These are phyloP conservation scores for Eulacestoma nigropectus DNA, from an alignment of 2,113 vertebrate genomes.

Conservation along the genomic window DNA sequence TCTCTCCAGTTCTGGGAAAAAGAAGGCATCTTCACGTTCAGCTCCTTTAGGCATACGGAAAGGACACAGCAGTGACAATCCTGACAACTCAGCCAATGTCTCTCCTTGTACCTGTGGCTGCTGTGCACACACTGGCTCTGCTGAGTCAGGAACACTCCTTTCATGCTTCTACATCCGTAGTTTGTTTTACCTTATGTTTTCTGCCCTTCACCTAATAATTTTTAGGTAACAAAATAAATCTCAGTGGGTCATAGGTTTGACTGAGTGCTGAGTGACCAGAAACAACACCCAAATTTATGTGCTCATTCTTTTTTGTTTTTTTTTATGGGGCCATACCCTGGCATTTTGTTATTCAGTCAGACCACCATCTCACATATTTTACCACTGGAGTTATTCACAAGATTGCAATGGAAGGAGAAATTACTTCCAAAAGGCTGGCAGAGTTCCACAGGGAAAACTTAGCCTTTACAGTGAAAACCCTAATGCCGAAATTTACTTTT, in stretches of 20 bases:
- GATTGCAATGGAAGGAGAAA: too few relatives aligned
- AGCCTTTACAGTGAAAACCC: neutral
- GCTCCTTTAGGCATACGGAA: neutral
- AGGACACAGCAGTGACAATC: neutral
- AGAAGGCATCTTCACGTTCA: neutral
- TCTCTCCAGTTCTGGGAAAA: neutral
- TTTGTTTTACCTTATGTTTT: neutral
- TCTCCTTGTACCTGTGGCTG: rapidly evolving
- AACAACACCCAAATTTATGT: neutral
- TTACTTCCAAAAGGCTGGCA: too few relatives aligned
- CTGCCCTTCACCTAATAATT: neutral
- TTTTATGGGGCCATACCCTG: neutral
- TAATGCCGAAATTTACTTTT: conserved; percentile 8
- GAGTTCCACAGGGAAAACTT: neutral
- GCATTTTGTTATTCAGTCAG: neutral
- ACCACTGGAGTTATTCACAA: neutral
- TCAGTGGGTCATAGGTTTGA: neutral
- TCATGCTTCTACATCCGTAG: neutral
- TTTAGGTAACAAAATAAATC: neutral
- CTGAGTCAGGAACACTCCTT: neutral
- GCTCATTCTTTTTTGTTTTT: neutral
- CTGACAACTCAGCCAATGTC: neutral
- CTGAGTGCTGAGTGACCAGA: neutral
- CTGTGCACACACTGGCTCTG: neutral
- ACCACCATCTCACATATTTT: neutral